A percentile compares a stretch with the other conserved stretches of the same genome.
Evolutionary conservation across 2,888 invertebrate genomes (phyloP).

Genomic region (Nomada ferruginata): DNA sequence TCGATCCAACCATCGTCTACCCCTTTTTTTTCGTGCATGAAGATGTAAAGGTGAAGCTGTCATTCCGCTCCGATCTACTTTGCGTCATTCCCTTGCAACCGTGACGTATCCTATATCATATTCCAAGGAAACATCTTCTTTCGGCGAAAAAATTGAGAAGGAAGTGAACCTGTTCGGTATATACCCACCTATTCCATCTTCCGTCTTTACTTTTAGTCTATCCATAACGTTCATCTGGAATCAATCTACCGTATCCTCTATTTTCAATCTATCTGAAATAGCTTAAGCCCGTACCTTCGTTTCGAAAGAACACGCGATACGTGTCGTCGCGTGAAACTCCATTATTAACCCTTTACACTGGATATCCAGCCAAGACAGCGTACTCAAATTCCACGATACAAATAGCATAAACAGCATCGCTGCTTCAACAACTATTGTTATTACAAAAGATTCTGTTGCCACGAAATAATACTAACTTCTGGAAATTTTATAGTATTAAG

Average conservation of each 20-base stretch:
- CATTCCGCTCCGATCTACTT: neutral
- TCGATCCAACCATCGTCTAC: neutral
- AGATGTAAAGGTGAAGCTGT: neutral
- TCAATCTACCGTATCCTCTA: constrained; percentile 6
- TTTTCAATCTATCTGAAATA: neutral
- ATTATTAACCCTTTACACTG: too few species aligned
- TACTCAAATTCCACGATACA: too few species aligned
- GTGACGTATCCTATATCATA: neutral
- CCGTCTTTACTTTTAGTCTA: neutral
- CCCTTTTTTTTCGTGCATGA: too few species aligned
- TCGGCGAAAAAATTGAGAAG: neutral
- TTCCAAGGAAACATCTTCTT: neutral
- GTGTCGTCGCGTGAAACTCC: neutral
- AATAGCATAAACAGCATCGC: too few species aligned
- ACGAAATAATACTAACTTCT: too few species aligned
- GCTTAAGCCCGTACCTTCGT: neutral
- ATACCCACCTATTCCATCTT: constrained; percentile 6
- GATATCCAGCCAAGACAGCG: too few species aligned
- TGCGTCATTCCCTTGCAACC: too few species aligned
- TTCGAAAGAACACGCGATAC: neutral
- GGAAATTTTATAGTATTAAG: too few species aligned
- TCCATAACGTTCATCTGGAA: neutral
- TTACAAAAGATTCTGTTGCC: too few species aligned
- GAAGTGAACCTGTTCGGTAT: neutral
- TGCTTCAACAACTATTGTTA: too few species aligned